phyloP scores from a whole-genome alignment of 1,140 invertebrate genomes.

The Prorops nasuta region DNA sequence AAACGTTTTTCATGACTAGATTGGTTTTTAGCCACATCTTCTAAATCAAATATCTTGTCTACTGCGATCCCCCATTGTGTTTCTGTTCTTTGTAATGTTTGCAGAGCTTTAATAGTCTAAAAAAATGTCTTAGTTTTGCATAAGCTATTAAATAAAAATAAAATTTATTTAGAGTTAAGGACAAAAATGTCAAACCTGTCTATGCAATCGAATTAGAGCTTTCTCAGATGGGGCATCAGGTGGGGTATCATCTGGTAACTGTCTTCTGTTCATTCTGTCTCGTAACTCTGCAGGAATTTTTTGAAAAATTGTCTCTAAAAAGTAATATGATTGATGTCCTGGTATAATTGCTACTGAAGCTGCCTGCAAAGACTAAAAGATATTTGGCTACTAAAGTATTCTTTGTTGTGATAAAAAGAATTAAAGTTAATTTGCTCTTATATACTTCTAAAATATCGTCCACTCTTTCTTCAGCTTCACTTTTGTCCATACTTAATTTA shows the following conservation, averaged over 20 bases:
- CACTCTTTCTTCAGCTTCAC: slow-evolving; percentile 93
- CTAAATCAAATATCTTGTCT: slow-evolving; percentile 75
- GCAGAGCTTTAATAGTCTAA: slow-evolving; percentile 82
- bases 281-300: slow-evolving; percentile 79
- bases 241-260: slow-evolving; percentile 65
- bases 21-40: slow-evolving; percentile 84
- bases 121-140: slow-evolving; percentile 29
- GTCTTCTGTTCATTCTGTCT: slow-evolving; percentile 68
- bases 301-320: slow-evolving; percentile 84
- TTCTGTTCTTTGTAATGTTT: slow-evolving; percentile 85
- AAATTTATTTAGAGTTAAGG: background rate
- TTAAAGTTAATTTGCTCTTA: background rate
- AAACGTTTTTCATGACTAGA: slow-evolving; percentile 74
- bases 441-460: slow-evolving; percentile 90
- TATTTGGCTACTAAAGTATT: too few species aligned
- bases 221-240: slow-evolving; percentile 76
- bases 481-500: slow-evolving; percentile 95
- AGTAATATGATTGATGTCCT: slow-evolving; percentile 67
- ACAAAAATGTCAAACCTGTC: slow-evolving; percentile 58
- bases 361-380: slow-evolving; percentile 68
- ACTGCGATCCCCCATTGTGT: slow-evolving; percentile 90
- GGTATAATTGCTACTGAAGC: slow-evolving; percentile 67
- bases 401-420: slow-evolving; percentile 3
- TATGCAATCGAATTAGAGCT: slow-evolving; percentile 77
- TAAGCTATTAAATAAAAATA: too few species aligned